Percentiles rank a stretch among this genome's conserved stretches.
phyloP scores from a whole-genome alignment of 2,113 vertebrate genomes.

The Petromus typicus region DNA sequence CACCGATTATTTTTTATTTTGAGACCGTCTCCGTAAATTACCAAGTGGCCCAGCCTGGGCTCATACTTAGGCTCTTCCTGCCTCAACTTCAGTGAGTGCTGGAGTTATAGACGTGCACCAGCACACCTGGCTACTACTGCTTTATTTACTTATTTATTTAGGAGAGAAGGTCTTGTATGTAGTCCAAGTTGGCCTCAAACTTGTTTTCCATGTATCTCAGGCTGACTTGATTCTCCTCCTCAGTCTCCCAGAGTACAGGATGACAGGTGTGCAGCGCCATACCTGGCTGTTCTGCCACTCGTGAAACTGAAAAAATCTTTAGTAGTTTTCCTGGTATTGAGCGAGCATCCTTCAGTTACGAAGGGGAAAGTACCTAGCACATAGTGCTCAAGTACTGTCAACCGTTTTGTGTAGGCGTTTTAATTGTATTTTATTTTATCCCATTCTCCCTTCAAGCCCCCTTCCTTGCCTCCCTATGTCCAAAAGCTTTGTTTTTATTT shows the following conservation, averaged over 20 bases:
- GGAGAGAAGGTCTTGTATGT: not conserved
- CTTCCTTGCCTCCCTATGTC: too few species aligned
- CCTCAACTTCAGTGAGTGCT: not conserved
- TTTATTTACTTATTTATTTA: not conserved
- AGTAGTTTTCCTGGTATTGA: not conserved
- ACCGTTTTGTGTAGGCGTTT: too few species aligned
- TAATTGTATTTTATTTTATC: too few species aligned
- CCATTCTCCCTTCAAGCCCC: too few species aligned
- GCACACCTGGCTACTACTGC: not conserved
- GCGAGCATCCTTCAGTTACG: not conserved
- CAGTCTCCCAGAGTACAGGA: not conserved
- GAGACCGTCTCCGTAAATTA: not conserved
- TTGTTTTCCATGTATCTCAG: not conserved
- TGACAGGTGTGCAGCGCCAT: not conserved
- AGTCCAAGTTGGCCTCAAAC: not conserved
- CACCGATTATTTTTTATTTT: not conserved
- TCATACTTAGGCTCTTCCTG: not conserved
- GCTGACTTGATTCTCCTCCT: not conserved
- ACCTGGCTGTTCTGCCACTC: not conserved
- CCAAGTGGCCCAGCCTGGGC: not conserved
- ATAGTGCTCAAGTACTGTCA: not conserved
- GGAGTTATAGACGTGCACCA: not conserved
- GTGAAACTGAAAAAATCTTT: slow-evolving; percentile 28
- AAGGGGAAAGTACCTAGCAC: not conserved
- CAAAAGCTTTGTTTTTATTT: too few species aligned